Evolutionary conservation across 35 echinoderm and acorn worm species (phyloP).

Genomic region (Hemicentrotus pulcherrimus): DNA sequence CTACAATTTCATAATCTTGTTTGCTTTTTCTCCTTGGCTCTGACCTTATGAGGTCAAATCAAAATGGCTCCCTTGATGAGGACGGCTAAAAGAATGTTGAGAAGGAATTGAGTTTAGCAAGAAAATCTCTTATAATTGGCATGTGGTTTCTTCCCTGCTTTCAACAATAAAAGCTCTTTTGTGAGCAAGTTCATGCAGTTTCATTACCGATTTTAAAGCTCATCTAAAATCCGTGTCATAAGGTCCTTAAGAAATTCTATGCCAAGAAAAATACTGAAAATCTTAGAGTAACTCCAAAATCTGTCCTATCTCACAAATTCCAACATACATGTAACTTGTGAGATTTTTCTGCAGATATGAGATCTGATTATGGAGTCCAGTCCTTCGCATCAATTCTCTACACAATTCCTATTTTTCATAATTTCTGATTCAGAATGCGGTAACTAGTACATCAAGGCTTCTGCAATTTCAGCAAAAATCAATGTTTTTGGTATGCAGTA

Average conservation of each 20-base stretch:
- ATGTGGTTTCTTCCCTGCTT: not conserved
- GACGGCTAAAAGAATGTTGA: not conserved
- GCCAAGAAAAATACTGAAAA: not conserved
- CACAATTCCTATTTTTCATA: not conserved
- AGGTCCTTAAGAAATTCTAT: not conserved
- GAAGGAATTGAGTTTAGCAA: not conserved
- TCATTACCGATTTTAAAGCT: not conserved
- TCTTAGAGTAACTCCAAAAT: not conserved
- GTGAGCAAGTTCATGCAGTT: not conserved
- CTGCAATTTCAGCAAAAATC: conserved; percentile 36
- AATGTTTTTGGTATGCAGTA: conserved; percentile 39
- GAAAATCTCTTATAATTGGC: not conserved
- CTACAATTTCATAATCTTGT: conserved; percentile 39
- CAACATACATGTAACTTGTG: not conserved
- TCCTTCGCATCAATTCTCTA: not conserved
- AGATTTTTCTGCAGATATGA: not conserved
- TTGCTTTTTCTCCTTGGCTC: conserved; percentile 2
- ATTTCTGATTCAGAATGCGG: not conserved
- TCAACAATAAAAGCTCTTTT: not conserved
- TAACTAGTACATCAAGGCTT: not conserved
- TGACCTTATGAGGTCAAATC: conserved; percentile 33
- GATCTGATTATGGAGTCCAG: not conserved
- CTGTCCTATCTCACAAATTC: not conserved
- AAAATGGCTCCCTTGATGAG: conserved; percentile 16
- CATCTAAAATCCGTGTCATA: not conserved